Evolutionary conservation across 2,888 invertebrate genomes (phyloP), one percentile per base, ranked within the genome.

Genomic region (Epistrophe grossulariae): DNA sequence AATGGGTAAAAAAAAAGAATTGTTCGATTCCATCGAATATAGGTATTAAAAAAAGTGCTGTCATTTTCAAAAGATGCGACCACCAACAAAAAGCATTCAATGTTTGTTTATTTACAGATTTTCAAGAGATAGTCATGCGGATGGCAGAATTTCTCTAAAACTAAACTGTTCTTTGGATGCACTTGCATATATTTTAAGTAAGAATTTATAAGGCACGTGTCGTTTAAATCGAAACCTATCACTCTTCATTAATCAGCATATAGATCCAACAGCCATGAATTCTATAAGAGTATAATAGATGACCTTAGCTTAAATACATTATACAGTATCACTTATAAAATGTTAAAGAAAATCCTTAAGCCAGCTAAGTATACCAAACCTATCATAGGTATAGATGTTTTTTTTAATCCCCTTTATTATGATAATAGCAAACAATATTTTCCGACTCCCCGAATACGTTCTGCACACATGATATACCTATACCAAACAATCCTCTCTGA

Each of bases 261-360:
- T 1, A 15, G 10, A 59, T 70, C 83, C 64, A 71, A 19, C 50
- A 87, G 59, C 82, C 72, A 45, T 71, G 45, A 59, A 59, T 38
- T 13, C 71, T 77, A 74, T 77, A 78, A 72, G 74, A 72, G 52
- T 74, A 59, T 85, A 78, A 85, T 84, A 48, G 72, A 84, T 81
- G 76, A 84, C 84, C 64, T 78, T 11, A 55, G 62, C 79, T 62
- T 85, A 82, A 81, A 81, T 73, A 24, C 3, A n/a, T n/a, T n/a
- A n/a, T 24, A 73, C 81, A 78, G 48, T 81, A 60, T 84, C 59
- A 78, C 71, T 57, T 40, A 38, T 17, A 76, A 55, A 31, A 43
- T 45, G 17, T 13, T 31, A 31, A 72, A 64, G 64, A 78, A 59
- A 52, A 45, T 35, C 13, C 10, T 38, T 35, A 70, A 81, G 77